Percentiles rank a stretch among this genome's conserved stretches.
These are phyloP conservation scores for Tenodera sinensis DNA, from an alignment of 2,888 invertebrate species.

Conservation along the genomic window DNA sequence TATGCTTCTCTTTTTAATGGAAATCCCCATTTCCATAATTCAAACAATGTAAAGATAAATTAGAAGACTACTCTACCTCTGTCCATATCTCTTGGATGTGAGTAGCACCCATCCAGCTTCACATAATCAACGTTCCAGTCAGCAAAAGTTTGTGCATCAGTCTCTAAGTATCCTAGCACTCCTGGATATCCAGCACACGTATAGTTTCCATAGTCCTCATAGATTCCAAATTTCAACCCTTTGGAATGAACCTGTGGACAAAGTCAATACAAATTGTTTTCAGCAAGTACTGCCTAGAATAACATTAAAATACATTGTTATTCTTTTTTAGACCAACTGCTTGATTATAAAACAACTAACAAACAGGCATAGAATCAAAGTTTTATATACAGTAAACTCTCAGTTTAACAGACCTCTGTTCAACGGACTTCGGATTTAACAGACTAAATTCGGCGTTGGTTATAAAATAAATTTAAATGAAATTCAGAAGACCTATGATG, in stretches of 20 bases:
- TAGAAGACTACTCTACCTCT: slow-evolving; percentile 47
- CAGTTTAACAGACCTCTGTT: too few relatives aligned
- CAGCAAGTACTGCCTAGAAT: too few relatives aligned
- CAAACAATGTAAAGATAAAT: background rate
- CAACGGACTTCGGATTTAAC: too few relatives aligned
- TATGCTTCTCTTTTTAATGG: too few relatives aligned
- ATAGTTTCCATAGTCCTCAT: slow-evolving; percentile 95
- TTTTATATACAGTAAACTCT: too few relatives aligned
- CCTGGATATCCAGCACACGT: slow-evolving; percentile 98
- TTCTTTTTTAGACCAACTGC: too few relatives aligned
- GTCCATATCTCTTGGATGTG: slow-evolving; percentile 85
- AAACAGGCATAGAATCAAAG: too few relatives aligned
- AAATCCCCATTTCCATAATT: background rate
- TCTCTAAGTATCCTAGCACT: slow-evolving; percentile 77
- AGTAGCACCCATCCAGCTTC: slow-evolving; percentile 95
- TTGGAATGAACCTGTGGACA: slow-evolving; percentile 78
- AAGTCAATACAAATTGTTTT: background rate
- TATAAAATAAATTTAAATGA: too few relatives aligned
- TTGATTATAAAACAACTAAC: too few relatives aligned
- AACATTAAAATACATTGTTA: too few relatives aligned
- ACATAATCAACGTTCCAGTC: slow-evolving; percentile 97
- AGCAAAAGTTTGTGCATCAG: slow-evolving; percentile 89
- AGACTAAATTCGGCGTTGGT: too few relatives aligned
- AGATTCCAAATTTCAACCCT: slow-evolving; percentile 94
- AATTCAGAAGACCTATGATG: too few relatives aligned